Evolutionary conservation across 2,113 vertebrate genomes (phyloP).

Genomic region (Progne subis): DNA sequence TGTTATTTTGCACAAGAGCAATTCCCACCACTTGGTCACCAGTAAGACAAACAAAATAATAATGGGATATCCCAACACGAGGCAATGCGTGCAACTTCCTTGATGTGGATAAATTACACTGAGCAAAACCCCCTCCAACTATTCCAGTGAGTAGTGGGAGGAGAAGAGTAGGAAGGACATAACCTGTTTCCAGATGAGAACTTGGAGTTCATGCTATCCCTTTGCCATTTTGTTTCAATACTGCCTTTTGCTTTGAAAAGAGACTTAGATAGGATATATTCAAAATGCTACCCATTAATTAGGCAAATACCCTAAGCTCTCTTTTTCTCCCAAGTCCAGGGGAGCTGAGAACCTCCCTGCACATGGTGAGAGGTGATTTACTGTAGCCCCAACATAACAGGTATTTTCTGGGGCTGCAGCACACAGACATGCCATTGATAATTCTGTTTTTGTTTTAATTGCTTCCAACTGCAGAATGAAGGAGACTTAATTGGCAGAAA

Average conservation of each 20-base stretch:
- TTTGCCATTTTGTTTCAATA: background rate
- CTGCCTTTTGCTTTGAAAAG: background rate
- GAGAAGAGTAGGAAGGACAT: background rate
- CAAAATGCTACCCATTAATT: background rate
- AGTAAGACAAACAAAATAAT: background rate
- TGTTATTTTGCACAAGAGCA: background rate
- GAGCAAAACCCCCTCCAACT: fast-evolving
- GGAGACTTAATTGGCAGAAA: constrained; percentile 46
- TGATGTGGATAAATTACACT: background rate
- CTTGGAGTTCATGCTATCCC: background rate
- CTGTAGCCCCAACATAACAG: background rate
- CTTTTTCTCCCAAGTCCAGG: background rate
- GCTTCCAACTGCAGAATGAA: constrained; percentile 49
- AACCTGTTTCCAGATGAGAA: background rate
- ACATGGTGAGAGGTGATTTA: background rate
- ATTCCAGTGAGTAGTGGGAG: background rate
- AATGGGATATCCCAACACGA: background rate
- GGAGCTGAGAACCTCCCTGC: background rate
- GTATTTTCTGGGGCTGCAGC: background rate
- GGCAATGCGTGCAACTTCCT: background rate
- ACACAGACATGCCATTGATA: constrained; percentile 27
- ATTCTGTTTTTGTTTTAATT: constrained; percentile 44
- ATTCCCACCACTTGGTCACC: background rate
- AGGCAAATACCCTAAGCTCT: background rate
- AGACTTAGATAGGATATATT: background rate